Evolutionary conservation across 2,797 vertebrate genomes (phyloP), one percentile per base, ranked within the genome.

Genomic region (Pipistrellus pygmaeus): DNA sequence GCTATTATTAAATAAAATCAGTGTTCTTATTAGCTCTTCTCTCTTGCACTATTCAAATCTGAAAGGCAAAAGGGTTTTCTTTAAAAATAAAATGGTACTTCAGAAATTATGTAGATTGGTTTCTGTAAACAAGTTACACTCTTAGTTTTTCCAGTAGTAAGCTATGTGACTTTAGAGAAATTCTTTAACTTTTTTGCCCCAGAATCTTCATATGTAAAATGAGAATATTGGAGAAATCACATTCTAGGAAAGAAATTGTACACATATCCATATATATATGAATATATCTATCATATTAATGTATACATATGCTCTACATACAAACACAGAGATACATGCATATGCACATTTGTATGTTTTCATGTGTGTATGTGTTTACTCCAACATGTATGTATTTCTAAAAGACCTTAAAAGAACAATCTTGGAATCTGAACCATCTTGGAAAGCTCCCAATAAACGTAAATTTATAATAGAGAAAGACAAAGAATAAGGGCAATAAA

Each of bases 1-100:
- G 25, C 35, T 77, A 73, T 62, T 27, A 76, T 81, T 86, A 82
- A 91, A 88, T 69, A 90, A 95, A 85, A 92, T 66, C 77, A 76
- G 86, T 78, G 27, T 48, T 77, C 20, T 78, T 71, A 30, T 68
- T 71, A 48, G 62, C 11, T 85, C 25, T 85, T 95, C 71, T 73
- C 88, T 90, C 76, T 92, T 15, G 88, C 51, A 51, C 60, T 57
- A 44, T 86, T 94, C 12, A 77, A 93, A 86, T 78, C 20, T 46
- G 30, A 46, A 80, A 73, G 18, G 69, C 25, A 64, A 87, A 55
- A 51, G 1, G 5, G 5, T 55, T 78, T 64, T 71, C 62, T 72
- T 92, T 72, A 77, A 62, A 88, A 71, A 85, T 55, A 81, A 88
- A 85, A 91, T 68, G 27, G 32, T 60, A 57, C 51, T 86, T 57